Evolutionary conservation across 1,140 invertebrate species (phyloP).

Genomic region (Philotrypesis tridentata): DNA sequence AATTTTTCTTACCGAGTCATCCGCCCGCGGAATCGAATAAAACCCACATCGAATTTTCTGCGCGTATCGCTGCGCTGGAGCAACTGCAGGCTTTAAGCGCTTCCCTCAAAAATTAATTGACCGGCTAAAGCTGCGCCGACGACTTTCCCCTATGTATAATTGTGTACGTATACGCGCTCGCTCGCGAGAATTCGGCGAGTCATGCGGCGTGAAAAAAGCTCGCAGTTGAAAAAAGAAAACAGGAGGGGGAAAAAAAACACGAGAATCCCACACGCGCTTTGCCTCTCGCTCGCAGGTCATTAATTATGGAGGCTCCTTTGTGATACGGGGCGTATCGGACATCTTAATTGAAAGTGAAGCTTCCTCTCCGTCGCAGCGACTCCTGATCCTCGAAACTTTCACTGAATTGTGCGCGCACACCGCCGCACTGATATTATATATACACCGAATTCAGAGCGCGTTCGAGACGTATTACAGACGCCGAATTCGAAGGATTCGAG

Average conservation of each 20-base stretch:
- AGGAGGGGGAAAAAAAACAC: too few species aligned
- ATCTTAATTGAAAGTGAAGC: slow-evolving; percentile 47
- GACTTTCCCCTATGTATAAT: too few species aligned
- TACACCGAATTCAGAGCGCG: too few species aligned
- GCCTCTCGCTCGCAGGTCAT: slow-evolving; percentile 33
- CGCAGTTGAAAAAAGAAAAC: neutral
- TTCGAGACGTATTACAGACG: too few species aligned
- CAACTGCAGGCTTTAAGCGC: too few species aligned
- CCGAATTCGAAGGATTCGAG: too few species aligned
- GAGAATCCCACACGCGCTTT: neutral
- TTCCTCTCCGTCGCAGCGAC: slow-evolving; percentile 45
- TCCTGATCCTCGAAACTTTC: neutral
- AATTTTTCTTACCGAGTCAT: slow-evolving; percentile 16
- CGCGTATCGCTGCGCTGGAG: too few species aligned
- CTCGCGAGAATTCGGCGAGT: neutral
- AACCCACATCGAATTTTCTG: neutral
- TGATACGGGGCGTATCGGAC: slow-evolving; percentile 34
- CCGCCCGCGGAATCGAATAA: neutral
- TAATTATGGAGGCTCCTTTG: slow-evolving; percentile 36
- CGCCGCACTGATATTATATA: neutral
- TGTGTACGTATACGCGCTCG: too few species aligned
- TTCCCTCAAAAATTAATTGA: neutral
- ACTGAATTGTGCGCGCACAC: neutral
- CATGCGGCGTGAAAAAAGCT: slow-evolving; percentile 11
- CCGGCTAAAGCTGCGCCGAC: neutral